Evolutionary conservation across 2,888 invertebrate genomes (phyloP).

Genomic region (Abrostola tripartita): DNA sequence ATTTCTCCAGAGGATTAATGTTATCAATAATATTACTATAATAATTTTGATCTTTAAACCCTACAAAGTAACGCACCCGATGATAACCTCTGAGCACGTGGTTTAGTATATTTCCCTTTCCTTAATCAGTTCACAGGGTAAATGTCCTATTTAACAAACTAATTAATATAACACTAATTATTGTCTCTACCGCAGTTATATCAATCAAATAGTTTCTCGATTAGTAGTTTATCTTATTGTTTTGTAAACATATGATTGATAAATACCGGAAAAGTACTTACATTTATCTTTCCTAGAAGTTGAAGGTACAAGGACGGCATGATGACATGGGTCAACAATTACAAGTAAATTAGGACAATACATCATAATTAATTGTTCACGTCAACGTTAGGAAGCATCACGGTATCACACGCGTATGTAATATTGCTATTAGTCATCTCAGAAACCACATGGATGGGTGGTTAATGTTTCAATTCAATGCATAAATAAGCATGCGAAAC

Average conservation of each 20-base stretch:
- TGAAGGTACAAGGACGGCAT: conserved; percentile 30
- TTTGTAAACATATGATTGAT: conserved; percentile 36
- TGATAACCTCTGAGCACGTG: conserved; percentile 26
- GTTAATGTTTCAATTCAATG: too few species aligned
- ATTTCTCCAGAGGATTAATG: neutral
- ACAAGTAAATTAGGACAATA: neutral
- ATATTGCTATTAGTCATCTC: too few species aligned
- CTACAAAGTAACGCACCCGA: neutral
- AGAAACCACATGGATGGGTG: too few species aligned
- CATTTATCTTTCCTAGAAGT: conserved; percentile 12
- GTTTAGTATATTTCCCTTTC: neutral
- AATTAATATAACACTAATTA: neutral
- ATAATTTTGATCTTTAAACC: conserved; percentile 10
- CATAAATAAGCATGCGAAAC: too few species aligned
- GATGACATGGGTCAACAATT: conserved; percentile 15
- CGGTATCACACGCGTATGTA: too few species aligned
- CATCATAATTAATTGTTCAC: neutral
- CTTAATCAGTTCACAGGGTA: conserved; percentile 1
- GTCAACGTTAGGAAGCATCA: too few species aligned
- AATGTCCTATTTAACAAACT: conserved; percentile 2
- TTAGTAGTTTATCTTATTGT: conserved; percentile 23
- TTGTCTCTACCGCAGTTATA: conserved; percentile 6
- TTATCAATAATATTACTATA: neutral
- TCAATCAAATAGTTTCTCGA: conserved; percentile 16
- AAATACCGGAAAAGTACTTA: conserved; percentile 35